Conservation (phyloP, 2,797 vertebrate species). For the Chromobotia macracanthus region DNA sequence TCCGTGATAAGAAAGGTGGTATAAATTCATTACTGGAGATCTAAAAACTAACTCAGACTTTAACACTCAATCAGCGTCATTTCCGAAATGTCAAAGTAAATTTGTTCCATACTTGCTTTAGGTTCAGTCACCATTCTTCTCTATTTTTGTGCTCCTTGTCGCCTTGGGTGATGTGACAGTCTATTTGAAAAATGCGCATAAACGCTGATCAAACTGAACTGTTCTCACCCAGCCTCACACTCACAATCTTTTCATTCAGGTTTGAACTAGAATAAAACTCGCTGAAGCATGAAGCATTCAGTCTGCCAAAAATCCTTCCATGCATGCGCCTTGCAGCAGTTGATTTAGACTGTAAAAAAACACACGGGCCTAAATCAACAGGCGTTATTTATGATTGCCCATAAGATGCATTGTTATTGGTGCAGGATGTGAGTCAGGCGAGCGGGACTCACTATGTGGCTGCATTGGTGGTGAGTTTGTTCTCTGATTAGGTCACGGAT, state of each 20-base stretch:
- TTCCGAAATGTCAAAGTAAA: neutral
- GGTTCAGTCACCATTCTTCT: neutral
- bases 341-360: conserved; percentile 44
- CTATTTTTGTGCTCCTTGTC: conserved; percentile 5
- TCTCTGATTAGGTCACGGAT: conserved; percentile 55
- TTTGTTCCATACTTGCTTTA: neutral
- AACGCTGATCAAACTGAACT: conserved; percentile 26
- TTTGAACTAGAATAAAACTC: conserved; percentile 48
- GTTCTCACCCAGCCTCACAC: conserved; percentile 22
- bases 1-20: too few relatives aligned
- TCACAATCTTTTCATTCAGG: conserved; percentile 35
- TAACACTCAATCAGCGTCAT: neutral
- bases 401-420: conserved; percentile 49
- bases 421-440: conserved; percentile 31
- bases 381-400: conserved; percentile 44
- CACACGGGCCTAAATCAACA: conserved; percentile 43
- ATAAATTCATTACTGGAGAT: neutral
- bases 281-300: conserved; percentile 38
- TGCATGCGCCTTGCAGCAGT: conserved; percentile 36
- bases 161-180: conserved; percentile 29
- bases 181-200: conserved; percentile 30
- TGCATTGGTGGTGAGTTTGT: conserved; percentile 46
- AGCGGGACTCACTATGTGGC: conserved; percentile 35
- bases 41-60: neutral
- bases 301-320: conserved; percentile 47